Conservation (phyloP, 2,797 vertebrate species). For the Ispidina picta region DNA sequence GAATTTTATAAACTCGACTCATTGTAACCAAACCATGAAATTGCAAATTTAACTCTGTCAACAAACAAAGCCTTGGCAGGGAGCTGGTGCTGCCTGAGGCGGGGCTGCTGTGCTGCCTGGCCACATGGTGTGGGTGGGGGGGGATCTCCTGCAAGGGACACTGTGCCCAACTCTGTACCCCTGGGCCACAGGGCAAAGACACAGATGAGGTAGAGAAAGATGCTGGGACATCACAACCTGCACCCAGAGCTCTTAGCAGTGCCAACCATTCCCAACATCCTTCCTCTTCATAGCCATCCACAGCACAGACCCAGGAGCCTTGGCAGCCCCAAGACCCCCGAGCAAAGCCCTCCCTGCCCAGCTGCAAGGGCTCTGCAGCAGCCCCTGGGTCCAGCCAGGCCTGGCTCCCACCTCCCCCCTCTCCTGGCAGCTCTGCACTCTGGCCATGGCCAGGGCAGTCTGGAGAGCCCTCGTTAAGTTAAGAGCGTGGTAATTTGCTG, state of each 20-base stretch:
- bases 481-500: constrained; percentile 73
- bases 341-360: background rate
- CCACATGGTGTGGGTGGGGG: background rate
- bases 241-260: background rate
- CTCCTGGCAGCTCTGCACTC: background rate
- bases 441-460: background rate
- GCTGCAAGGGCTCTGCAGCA: background rate
- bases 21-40: constrained; percentile 73
- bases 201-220: accelerated
- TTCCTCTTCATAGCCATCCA: accelerated
- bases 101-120: background rate
- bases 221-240: background rate
- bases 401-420: background rate
- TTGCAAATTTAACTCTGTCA: constrained; percentile 62
- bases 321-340: accelerated
- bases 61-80: constrained; percentile 42
- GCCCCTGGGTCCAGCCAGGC: background rate
- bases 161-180: accelerated
- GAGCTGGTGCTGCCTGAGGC: background rate
- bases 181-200: accelerated
- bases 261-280: accelerated
- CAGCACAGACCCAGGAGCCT: accelerated
- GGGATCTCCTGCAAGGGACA: background rate
- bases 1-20: constrained; percentile 66
- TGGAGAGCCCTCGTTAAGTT: constrained; percentile 67